Base-by-base conservation (phyloP, 2,113 vertebrate species). In the Lagenorhynchus albirostris region DNA sequence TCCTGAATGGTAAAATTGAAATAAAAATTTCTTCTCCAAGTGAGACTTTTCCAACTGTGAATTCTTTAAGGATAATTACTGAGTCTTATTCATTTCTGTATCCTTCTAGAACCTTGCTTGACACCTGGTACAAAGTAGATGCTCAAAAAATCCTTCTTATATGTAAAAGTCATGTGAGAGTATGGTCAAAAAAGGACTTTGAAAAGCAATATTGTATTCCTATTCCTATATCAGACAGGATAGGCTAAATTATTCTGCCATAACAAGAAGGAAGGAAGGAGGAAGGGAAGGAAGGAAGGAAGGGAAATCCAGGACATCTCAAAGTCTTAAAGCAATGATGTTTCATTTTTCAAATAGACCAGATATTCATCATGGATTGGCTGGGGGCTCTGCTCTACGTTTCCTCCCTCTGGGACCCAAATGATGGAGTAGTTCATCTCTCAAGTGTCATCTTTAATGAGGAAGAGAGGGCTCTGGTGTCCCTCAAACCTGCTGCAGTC, bases 1-100 rank as follows among this genome's bases (percentile, higher is more conserved):
- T 94, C 31, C 33, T 85, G 29, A 23, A n/a, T 71, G 11, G 21
- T 15, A 63, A 87, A 87, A 80, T 0, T 68, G 15, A 97, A 96
- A 58, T 93, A 38, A 92, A 88, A 87, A 41, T 74, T 79, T 2
- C 0, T 67, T 71, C 92, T 73, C 9, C 10, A 84, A 91, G 47
- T 73, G 26, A 90, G 12, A 38, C 2, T 71, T 80, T 41, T 60
- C 71, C 2, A 94, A 18, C 20, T 73, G 14, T 55, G 13, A 23
- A 23, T 53, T 38, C 44, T 84, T 91, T n/a, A 94, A 79, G 65
- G 77, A 41, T 36, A 91, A 53, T 17, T 38, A 23, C 44, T 33
- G 33, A 58, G 53, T 71, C 26, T 44, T 58, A 38, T 14, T 85
- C 17, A 76, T 86, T 47, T 77, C n/a, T 83, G 29, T 63, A 58